Evolutionary conservation across 2,888 invertebrate genomes (phyloP).

Genomic region (Chrysotoxum bicinctum): DNA sequence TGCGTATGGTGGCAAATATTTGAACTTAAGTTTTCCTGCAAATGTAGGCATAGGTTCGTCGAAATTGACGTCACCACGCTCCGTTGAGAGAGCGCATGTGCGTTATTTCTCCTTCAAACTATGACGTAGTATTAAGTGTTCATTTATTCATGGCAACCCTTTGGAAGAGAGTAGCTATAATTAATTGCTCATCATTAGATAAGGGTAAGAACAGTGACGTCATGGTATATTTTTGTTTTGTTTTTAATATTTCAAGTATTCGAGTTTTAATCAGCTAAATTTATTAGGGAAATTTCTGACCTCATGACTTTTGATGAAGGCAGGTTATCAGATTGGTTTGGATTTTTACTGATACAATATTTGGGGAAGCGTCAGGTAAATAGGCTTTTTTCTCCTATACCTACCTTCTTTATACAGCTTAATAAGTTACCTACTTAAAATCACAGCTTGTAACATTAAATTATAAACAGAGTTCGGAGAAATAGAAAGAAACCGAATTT

Average conservation of each 20-base stretch:
- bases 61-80: constrained; percentile 57
- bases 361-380: background rate
- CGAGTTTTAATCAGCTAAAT: background rate
- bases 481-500: too few relatives aligned
- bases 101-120: constrained; percentile 10
- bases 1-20: background rate
- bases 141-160: background rate
- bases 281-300: background rate
- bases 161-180: background rate
- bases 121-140: constrained; percentile 42
- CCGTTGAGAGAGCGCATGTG: constrained; percentile 39
- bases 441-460: too few relatives aligned
- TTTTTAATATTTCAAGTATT: background rate
- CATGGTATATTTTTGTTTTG: background rate
- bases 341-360: background rate
- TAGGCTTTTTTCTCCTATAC: too few relatives aligned
- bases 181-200: constrained; percentile 20
- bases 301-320: background rate
- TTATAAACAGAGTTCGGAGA: too few relatives aligned
- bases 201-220: constrained; percentile 44
- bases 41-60: background rate
- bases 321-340: background rate
- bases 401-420: background rate
- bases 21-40: background rate
- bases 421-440: background rate